Percentiles rank a stretch among this genome's conserved stretches.
Conservation (phyloP, 2,113 vertebrate genomes). For the Myrmecophaga tridactyla region DNA sequence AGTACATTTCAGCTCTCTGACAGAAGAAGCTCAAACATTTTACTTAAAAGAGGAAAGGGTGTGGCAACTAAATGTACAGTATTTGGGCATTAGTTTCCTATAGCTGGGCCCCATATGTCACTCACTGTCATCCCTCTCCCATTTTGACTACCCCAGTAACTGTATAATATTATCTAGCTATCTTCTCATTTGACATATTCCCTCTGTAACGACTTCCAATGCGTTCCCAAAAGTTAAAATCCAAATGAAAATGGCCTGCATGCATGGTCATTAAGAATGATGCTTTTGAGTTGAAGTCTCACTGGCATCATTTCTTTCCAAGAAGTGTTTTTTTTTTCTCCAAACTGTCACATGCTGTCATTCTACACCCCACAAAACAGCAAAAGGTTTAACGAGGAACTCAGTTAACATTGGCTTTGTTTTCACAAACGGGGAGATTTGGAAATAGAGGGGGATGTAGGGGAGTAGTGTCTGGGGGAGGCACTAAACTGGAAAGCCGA, state of each 20-base stretch:
- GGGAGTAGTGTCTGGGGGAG: neutral
- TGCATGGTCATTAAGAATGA: neutral
- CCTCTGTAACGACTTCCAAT: neutral
- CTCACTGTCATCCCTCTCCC: neutral
- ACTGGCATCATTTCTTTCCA: constrained; percentile 51
- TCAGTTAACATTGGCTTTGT: constrained; percentile 47
- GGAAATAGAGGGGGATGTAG: neutral
- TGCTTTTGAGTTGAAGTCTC: constrained; percentile 34
- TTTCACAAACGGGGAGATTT: neutral
- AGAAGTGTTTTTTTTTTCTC: neutral
- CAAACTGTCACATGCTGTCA: neutral
- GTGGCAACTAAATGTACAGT: neutral
- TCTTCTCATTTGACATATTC: neutral
- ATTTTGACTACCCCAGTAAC: neutral
- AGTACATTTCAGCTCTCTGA: neutral
- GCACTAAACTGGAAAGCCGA: neutral
- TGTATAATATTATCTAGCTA: neutral
- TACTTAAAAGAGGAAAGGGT: neutral
- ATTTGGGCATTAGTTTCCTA: neutral
- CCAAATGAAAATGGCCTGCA: neutral
- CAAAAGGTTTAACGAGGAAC: constrained; percentile 2
- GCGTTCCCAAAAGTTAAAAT: constrained; percentile 12
- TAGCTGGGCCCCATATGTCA: neutral
- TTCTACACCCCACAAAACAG: constrained; percentile 36
- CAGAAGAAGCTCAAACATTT: neutral